phyloP scores from a whole-genome alignment of 2,113 vertebrate genomes.

The Pomatorhinus ruficollis region DNA sequence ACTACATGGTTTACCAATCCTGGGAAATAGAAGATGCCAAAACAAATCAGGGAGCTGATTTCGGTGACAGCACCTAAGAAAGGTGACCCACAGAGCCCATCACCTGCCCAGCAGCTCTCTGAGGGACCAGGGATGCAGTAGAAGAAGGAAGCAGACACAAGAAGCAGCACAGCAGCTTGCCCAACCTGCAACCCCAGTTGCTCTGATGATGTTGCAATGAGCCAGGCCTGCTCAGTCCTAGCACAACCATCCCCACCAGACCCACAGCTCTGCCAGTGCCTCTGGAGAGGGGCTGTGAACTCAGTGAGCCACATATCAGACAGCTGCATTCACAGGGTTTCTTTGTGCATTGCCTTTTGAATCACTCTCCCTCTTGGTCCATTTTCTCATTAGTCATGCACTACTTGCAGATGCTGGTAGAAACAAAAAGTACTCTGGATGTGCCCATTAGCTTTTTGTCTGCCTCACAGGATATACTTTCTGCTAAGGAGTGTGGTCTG shows the following conservation, averaged over 20 bases:
- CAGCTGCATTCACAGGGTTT: neutral
- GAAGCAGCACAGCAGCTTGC: neutral
- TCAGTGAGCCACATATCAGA: neutral
- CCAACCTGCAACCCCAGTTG: neutral
- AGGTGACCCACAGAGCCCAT: neutral
- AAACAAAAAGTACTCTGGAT: neutral
- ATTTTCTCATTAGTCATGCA: neutral
- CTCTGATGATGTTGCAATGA: neutral
- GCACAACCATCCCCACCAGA: neutral
- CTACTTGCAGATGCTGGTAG: neutral
- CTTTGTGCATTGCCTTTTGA: neutral
- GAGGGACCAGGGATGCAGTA: neutral
- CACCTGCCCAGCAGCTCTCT: neutral
- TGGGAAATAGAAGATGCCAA: neutral
- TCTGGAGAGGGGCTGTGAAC: neutral
- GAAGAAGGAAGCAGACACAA: neutral
- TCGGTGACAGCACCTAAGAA: neutral
- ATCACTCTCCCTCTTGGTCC: neutral
- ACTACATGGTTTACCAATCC: neutral
- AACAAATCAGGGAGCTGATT: neutral
- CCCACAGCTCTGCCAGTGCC: neutral
- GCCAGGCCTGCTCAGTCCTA: neutral
- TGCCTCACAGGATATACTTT: neutral
- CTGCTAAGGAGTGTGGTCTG: neutral
- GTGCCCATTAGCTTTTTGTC: neutral